phyloP scores from a whole-genome alignment of 2,797 vertebrate genomes.

The Pangasius macronema region DNA sequence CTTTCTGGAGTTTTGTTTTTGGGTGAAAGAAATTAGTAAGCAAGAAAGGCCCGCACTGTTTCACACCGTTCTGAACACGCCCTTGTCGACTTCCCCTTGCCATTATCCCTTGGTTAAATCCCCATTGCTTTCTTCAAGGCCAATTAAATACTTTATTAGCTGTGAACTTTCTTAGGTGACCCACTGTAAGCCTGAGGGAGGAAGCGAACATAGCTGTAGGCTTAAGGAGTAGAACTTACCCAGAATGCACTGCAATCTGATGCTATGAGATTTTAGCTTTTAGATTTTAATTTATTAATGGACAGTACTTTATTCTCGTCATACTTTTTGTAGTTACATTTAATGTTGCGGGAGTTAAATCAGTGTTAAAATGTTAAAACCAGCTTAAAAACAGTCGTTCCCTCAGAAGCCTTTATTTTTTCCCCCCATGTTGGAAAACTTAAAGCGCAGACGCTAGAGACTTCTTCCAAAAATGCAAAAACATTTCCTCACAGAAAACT shows the following conservation, averaged over 20 bases:
- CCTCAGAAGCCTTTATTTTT: not conserved
- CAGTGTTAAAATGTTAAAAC: not conserved
- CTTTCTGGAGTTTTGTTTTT: not conserved
- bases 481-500: not conserved
- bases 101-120: not conserved
- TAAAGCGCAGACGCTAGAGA: not conserved
- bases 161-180: slow-evolving; percentile 1
- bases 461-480: not conserved
- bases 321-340: not conserved
- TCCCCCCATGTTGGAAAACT: not conserved
- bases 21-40: not conserved
- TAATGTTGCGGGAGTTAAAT: no score
- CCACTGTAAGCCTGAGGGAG: not conserved
- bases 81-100: not conserved
- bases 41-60: not conserved
- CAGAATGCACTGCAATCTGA: not conserved
- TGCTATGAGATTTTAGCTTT: not conserved
- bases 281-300: not conserved
- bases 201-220: not conserved
- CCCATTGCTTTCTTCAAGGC: not conserved
- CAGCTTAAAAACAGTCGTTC: not conserved
- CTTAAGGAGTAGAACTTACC: not conserved
- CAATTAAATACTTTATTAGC: slow-evolving; percentile 13
- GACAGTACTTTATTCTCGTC: not conserved
- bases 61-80: not conserved